phyloP scores from a whole-genome alignment of 1,140 invertebrate genomes.

The Ptiloglossa arizonensis region DNA sequence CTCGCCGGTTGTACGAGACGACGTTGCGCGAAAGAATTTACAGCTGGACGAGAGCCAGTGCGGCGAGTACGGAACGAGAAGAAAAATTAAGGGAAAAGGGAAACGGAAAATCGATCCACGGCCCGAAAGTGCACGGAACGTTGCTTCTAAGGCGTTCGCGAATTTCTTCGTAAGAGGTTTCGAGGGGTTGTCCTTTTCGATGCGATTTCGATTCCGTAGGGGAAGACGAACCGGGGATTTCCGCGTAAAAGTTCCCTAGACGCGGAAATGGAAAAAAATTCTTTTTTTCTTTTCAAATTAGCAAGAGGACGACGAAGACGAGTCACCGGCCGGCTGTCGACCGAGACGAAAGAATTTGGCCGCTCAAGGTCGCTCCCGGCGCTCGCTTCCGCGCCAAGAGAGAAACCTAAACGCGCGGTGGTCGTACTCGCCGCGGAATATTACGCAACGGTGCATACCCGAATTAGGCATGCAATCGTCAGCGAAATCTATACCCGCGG shows the following conservation, averaged over 20 bases:
- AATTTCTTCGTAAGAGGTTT: neutral
- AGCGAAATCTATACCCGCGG: slow-evolving; percentile 1
- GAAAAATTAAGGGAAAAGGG: neutral
- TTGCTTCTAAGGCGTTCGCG: neutral
- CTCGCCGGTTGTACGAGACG: slow-evolving; percentile 3
- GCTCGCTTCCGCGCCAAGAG: no score
- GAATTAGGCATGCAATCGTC: slow-evolving; percentile 1
- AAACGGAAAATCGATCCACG: neutral
- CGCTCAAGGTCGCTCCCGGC: neutral
- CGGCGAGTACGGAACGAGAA: neutral
- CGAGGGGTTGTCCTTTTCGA: neutral
- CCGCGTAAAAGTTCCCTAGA: no score
- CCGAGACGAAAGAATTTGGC: no score
- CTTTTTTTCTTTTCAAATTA: no score
- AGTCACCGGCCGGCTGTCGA: no score
- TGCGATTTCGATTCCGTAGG: no score
- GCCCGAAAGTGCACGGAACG: neutral
- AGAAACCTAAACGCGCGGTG: neutral
- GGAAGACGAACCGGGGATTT: no score
- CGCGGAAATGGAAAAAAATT: no score
- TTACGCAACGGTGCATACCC: slow-evolving; percentile 4
- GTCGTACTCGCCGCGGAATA: neutral
- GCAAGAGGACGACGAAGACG: no score
- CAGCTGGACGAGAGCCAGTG: slow-evolving; percentile 17
- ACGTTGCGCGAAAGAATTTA: slow-evolving; percentile 25